These are phyloP conservation scores for Apolygus lucorum DNA, from an alignment of 1,140 invertebrate species.

Conservation along the genomic window DNA sequence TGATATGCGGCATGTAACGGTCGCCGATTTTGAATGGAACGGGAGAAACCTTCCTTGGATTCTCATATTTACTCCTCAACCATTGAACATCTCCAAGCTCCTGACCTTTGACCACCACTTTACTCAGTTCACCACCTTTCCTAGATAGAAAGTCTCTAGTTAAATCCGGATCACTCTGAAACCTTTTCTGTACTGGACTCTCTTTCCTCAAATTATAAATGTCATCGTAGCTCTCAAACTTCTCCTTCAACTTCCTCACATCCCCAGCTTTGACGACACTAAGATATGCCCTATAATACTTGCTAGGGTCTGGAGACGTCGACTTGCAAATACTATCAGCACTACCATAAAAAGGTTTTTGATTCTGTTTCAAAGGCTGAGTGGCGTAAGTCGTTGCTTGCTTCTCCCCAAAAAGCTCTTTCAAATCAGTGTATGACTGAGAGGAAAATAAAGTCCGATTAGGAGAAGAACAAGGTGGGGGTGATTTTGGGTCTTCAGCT, in stretches of 20 bases:
- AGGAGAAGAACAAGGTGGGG: neutral
- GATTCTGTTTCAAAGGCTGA: conserved; percentile 20
- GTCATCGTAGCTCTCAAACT: conserved; percentile 59
- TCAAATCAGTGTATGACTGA: conserved; percentile 62
- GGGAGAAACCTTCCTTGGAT: conserved; percentile 47
- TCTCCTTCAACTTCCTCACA: conserved; percentile 59
- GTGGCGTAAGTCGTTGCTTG: conserved; percentile 28
- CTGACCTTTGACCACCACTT: conserved; percentile 42
- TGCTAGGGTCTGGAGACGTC: conserved; percentile 55
- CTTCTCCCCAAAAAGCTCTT: conserved; percentile 64
- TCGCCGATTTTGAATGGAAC: conserved; percentile 57
- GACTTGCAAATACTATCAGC: conserved; percentile 31
- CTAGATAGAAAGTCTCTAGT: conserved; percentile 47
- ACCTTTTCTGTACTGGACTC: conserved; percentile 44
- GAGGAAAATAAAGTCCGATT: conserved; percentile 24
- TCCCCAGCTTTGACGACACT: conserved; percentile 62
- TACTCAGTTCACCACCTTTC: conserved; percentile 41
- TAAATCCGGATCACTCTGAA: conserved; percentile 67
- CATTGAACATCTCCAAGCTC: conserved; percentile 53
- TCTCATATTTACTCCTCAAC: conserved; percentile 52
- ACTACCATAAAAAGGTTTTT: conserved; percentile 27
- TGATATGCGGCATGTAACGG: conserved; percentile 74
- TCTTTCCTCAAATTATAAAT: conserved; percentile 38
- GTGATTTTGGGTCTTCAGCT: neutral
- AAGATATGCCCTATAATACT: conserved; percentile 57